These are phyloP conservation scores for Strix aluco DNA, from an alignment of 2,113 vertebrate species.

Conservation along the genomic window DNA sequence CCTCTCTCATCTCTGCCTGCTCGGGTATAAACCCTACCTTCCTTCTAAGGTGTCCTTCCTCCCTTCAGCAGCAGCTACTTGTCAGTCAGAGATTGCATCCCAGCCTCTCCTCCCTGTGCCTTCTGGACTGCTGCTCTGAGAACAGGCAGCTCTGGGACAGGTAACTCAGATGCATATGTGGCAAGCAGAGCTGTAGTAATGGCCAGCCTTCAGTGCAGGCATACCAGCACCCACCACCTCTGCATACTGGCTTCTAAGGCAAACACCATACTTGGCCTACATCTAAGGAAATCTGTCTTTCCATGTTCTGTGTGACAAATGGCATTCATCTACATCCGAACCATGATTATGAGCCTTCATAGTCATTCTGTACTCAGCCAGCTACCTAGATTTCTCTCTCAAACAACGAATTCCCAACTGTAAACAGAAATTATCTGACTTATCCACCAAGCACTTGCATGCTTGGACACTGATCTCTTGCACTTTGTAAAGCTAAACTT, in stretches of 20 bases:
- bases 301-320: background rate
- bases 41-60: background rate
- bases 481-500: background rate
- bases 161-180: rapidly evolving
- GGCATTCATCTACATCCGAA: background rate
- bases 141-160: background rate
- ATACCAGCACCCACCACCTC: background rate
- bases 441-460: background rate
- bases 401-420: background rate
- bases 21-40: background rate
- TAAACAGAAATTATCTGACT: background rate
- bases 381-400: background rate
- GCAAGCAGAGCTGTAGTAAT: background rate
- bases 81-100: background rate
- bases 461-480: background rate
- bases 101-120: background rate
- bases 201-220: background rate
- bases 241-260: background rate
- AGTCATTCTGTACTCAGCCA: background rate
- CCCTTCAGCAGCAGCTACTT: background rate
- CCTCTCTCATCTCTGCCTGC: background rate
- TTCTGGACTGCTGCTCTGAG: background rate
- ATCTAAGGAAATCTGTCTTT: background rate
- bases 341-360: rapidly evolving
- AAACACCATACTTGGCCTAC: background rate